A percentile compares a stretch with the other conserved stretches of the same genome.
Evolutionary conservation across 2,888 invertebrate species (phyloP).

Genomic region (Dicranocentrus wangi): DNA sequence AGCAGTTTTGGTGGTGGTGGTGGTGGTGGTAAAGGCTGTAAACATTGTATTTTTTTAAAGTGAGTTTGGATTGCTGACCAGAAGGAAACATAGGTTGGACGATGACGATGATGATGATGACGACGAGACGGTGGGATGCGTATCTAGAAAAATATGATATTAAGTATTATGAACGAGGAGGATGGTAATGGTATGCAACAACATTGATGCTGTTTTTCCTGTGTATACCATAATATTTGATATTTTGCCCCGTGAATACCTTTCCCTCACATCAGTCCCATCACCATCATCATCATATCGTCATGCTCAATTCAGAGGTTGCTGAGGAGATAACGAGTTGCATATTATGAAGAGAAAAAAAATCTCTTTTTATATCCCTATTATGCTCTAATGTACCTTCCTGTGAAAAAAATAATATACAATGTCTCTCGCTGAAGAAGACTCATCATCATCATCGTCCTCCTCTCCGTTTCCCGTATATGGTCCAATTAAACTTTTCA

Average conservation of each 20-base stretch:
- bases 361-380: neutral
- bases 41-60: too few relatives aligned
- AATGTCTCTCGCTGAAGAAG: neutral
- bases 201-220: neutral
- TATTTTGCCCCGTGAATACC: neutral
- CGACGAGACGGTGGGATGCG: too few relatives aligned
- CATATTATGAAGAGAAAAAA: neutral
- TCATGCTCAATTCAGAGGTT: slow-evolving; percentile 12
- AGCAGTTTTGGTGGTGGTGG: neutral
- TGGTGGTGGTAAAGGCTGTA: too few relatives aligned
- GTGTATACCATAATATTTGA: slow-evolving; percentile 4
- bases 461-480: neutral
- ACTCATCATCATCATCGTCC: neutral
- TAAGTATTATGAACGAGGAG: too few relatives aligned
- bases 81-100: too few relatives aligned
- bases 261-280: neutral
- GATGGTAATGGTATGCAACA: too few relatives aligned
- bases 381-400: slow-evolving; percentile 12
- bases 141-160: too few relatives aligned
- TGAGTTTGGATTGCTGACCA: too few relatives aligned
- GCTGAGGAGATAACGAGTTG: neutral
- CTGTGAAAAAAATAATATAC: slow-evolving; percentile 42
- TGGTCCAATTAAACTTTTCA: slow-evolving; percentile 5
- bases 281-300: neutral
- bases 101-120: too few relatives aligned